Evolutionary conservation across 2,113 vertebrate genomes (phyloP), one percentile per base, ranked within the genome.

Genomic region (Saccopteryx leptura): DNA sequence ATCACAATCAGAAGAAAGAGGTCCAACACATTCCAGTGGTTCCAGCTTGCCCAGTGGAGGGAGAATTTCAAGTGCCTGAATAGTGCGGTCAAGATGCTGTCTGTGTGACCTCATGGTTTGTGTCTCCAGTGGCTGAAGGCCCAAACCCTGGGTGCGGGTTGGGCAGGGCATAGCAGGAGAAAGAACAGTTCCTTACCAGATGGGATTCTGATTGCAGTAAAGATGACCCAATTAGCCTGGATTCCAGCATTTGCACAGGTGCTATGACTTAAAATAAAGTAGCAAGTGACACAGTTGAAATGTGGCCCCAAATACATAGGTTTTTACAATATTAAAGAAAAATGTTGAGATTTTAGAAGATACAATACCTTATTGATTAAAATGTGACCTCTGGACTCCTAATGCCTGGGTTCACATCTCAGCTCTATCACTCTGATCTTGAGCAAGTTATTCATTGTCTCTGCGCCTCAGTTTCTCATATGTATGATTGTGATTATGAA

Each of bases 261-360:
- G 26, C 9, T 33, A 3, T 18, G 76, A 54, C 14, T n/a, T 56
- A 63, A 79, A 92, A 86, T 92, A 91, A 82, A 88, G 13, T 50
- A 79, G 58, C 6, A 63, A 26, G 33, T 56, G 46, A 26, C 2
- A 4, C n/a, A 66, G 52, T 21, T 24, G 21, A 84, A 75, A 71
- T 54, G 26, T 69, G 0, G 60, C 65, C 50, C 21, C 24, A 80
- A 83, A 83, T 46, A 74, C 17, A 21, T 61, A 31, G 31, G 2
- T 83, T 61, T 90, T 83, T 50, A 39, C 39, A 39, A 39, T 39
- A 79, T 60, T 83, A 48, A 88, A 68, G 63, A 66, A 82, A 65
- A 78, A 66, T 24, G 28, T 19, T 48, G 50, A 33, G 9, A 69
- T 81, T 52, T 81, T 81, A 58, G 75, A 81, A 94, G 69, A 48